Conservation (phyloP, 2,113 vertebrate species). For the Euleptes europaea region DNA sequence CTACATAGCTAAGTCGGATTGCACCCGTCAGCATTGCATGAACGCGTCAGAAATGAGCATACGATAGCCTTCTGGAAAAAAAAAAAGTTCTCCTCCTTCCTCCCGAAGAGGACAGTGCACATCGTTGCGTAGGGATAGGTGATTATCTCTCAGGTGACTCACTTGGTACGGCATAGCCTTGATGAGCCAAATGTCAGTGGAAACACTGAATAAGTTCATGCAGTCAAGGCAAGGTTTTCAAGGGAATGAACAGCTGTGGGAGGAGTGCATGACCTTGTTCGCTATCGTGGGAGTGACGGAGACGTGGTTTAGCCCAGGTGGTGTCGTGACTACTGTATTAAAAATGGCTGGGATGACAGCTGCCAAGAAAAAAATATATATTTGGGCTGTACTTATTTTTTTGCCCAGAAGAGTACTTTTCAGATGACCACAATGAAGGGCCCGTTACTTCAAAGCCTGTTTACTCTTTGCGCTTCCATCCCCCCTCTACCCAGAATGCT, state of each 20-base stretch:
- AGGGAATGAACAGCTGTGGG: not conserved
- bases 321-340: conserved; percentile 11
- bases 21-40: no score
- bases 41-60: no score
- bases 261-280: not conserved
- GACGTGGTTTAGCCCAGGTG: not conserved
- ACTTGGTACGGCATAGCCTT: not conserved
- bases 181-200: conserved; percentile 24
- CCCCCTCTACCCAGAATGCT: not conserved
- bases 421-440: not conserved
- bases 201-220: conserved; percentile 30
- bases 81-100: not conserved
- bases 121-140: conserved; percentile 1
- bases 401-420: not conserved
- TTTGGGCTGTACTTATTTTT: not conserved
- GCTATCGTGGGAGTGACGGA: not conserved
- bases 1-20: no score
- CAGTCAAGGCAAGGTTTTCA: conserved; percentile 28
- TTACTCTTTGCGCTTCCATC: not conserved
- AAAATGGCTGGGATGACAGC: conserved; percentile 1
- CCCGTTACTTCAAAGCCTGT: not conserved
- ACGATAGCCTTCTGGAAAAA: not conserved
- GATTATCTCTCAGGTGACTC: conserved; percentile 20
- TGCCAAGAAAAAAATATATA: not conserved
- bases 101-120: not conserved